These are phyloP conservation scores for Ptychodera flava DNA, from an alignment of 35 echinoderm and acorn worm species.

Conservation along the genomic window DNA sequence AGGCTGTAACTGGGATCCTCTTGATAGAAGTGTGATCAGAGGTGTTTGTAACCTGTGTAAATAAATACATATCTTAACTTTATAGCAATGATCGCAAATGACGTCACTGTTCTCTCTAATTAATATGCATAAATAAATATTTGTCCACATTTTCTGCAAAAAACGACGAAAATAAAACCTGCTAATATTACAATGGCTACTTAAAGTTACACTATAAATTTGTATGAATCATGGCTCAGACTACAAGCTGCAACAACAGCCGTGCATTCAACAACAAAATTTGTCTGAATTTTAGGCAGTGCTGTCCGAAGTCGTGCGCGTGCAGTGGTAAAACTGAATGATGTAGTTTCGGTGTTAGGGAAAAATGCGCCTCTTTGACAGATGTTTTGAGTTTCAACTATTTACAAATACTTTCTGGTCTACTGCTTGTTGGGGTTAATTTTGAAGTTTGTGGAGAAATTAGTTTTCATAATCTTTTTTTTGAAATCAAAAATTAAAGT, in stretches of 20 bases:
- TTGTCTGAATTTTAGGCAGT: background rate
- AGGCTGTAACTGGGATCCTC: slow-evolving; percentile 50
- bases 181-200: no score
- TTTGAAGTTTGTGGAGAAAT: background rate
- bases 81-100: no score
- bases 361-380: background rate
- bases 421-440: no score
- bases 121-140: no score
- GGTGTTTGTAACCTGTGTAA: slow-evolving; percentile 47
- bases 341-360: background rate
- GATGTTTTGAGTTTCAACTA: background rate
- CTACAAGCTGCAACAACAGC: no score
- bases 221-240: no score
- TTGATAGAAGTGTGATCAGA: slow-evolving; percentile 65
- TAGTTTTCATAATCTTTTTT: background rate
- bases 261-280: no score
- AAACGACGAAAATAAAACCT: no score
- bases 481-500: no score
- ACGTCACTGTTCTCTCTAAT: no score
- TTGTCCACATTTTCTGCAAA: no score
- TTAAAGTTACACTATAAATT: no score
- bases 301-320: background rate
- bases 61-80: background rate
- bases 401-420: background rate
- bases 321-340: background rate